Percentiles rank a stretch among this genome's conserved stretches.
Evolutionary conservation across 2,113 vertebrate species (phyloP).

Genomic region (Mormyrus lacerda): DNA sequence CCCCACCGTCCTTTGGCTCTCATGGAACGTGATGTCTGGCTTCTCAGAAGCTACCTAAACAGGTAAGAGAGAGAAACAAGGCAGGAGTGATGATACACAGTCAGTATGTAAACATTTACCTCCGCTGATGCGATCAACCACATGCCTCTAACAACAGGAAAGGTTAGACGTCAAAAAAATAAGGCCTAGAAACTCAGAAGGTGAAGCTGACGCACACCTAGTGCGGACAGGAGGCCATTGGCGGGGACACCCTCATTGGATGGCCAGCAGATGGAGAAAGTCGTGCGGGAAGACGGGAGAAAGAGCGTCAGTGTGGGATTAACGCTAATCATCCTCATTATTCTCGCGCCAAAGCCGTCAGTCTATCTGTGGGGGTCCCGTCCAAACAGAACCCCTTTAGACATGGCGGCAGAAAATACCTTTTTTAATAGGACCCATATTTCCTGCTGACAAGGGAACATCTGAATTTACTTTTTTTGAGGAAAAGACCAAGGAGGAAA

Average conservation of each 20-base stretch:
- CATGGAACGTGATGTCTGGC: constrained; percentile 73
- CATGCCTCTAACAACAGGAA: neutral
- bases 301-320: constrained; percentile 63
- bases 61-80: constrained; percentile 12
- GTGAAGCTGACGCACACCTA: constrained; percentile 2
- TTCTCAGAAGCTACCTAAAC: constrained; percentile 89
- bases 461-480: neutral
- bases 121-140: neutral
- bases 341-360: constrained; percentile 77
- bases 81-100: neutral
- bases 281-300: neutral
- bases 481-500: neutral
- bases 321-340: constrained; percentile 93
- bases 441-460: neutral
- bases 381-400: constrained; percentile 63
- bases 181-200: neutral
- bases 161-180: neutral
- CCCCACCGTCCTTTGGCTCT: constrained; percentile 67
- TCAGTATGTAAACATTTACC: neutral
- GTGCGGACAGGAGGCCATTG: constrained; percentile 59
- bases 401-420: constrained; percentile 55
- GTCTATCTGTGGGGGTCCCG: constrained; percentile 84
- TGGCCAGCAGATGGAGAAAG: constrained; percentile 30
- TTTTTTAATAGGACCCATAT: neutral
- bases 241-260: constrained; percentile 49